Base-by-base conservation (phyloP, 2,113 vertebrate species). In the Apodemus speciosus region DNA sequence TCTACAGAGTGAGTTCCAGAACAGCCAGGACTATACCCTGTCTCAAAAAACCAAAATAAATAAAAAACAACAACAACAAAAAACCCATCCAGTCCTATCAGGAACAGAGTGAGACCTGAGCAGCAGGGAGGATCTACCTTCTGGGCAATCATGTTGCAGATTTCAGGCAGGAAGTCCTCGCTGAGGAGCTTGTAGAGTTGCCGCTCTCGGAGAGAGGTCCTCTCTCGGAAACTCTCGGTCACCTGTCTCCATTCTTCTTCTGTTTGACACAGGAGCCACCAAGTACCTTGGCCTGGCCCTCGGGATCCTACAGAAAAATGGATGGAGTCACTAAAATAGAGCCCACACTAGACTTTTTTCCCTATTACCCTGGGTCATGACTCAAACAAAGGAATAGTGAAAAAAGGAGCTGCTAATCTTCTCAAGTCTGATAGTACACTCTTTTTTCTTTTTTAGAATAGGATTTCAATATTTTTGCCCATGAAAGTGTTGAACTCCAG, bases 81-180 rank as follows among this genome's bases (percentile, higher is more conserved):
- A 46, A 46, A 46, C 43, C 43, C 14, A 49, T 8, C 18, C 53
- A 80, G 51, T 58, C n/a, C 77, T 58, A 38, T 18, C 51, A 25
- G 35, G 77, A 38, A n/a, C 51, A 80, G 73, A 35, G 18, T 16
- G 15, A 43, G 4, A 20, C 51, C 16, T 0, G 30, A 21, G 15
- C 27, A 6, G 27, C 30, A 69, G 46, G 18, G 51, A 38, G 83
- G n/a, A 15, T 98, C 97, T 96, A 99, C 99, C 99, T 99, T 99
- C 98, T 99, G 99, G 92, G 99, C 98, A 85, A 99, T 99, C 99
- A 99, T 99, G 98, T 98, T 99, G 98, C 99, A 99, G 97, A 99
- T 99, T 98, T 99, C 99, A 0, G 99, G 99, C 95, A 99, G 98
- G 98, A 99, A 99, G 97, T 99, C 99, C 97, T 99, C 99, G 93